Base-by-base conservation (phyloP, 1,140 invertebrate species). In the Druon quercuslanigerum region DNA sequence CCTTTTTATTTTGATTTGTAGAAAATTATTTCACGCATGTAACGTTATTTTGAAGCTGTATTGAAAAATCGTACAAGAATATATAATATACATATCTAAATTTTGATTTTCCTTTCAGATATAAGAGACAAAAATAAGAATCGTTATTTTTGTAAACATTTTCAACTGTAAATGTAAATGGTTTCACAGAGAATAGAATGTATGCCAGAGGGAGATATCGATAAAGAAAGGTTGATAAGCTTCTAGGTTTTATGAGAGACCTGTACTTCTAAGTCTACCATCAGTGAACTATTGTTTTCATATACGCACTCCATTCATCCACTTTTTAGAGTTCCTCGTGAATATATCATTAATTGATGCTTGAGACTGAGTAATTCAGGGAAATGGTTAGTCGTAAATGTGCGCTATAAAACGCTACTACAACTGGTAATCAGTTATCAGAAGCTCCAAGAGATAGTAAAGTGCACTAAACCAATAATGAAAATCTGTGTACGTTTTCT, bases 341-440 rank as follows among this genome's bases (percentile, higher is more conserved):
- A 57, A 57, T 57, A 19, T 60, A 60, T 60, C 57, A 13, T 60
- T 60, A 25, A 25, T 25, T 25, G 20, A 20, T 60, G 33, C 20
- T 60, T 60, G 57, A 60, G 57, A 60, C 33, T 60, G 57, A 60
- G 57, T 60, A 60, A 60, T 60, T 60, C 57, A 33, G 57, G 57
- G 33, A 60, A 60, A 60, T 60, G 57, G 19, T 33, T 60, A 14
- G 57, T 60, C 57, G 11, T 60, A 60, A 60, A 60, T 60, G 9
- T 25, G 20, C 20, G 7, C 33, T 25, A 60, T 60, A 20, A 60
- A 60, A 60, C 33, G 25, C 57, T 13, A 60, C 57, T 25, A 60
- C 57, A 60, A 60, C 57, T 60, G 57, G 20, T 60, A 20, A 60
- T 66, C 57, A 66, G 57, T 66, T 66, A 66, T 66, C 25, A 66